Evolutionary conservation across 92 coral and sea anemone species (phyloP).

Genomic region (Isaurus tuberculatus): DNA sequence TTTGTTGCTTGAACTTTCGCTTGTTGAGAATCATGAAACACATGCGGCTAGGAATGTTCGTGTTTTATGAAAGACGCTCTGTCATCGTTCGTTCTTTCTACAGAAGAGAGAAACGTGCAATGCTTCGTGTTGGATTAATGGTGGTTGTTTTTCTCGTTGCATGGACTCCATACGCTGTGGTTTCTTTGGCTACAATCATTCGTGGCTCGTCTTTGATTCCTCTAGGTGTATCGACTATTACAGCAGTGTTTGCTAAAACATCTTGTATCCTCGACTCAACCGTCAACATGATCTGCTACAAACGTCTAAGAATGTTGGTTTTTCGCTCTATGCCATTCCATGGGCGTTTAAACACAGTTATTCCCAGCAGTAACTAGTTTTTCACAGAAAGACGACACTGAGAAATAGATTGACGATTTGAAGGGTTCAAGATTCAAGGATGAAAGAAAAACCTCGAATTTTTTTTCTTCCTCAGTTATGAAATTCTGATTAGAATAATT

Average conservation of each 20-base stretch:
- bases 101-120: constrained; percentile 11
- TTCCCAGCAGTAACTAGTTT: neutral
- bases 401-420: neutral
- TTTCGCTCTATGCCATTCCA: neutral
- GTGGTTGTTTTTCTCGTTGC: constrained; percentile 34
- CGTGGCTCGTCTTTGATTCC: constrained; percentile 3
- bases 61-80: neutral
- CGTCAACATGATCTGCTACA: constrained; percentile 53
- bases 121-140: constrained; percentile 13
- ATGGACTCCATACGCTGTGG: constrained; percentile 63
- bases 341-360: neutral
- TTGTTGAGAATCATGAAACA: constrained; percentile 30
- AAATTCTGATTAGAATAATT: no score
- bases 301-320: constrained; percentile 6
- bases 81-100: neutral
- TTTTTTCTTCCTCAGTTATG: no score
- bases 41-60: constrained; percentile 50
- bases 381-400: neutral
- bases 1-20: neutral
- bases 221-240: constrained; percentile 43
- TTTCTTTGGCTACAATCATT: constrained; percentile 38
- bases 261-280: constrained; percentile 53
- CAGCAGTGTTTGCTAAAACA: constrained; percentile 56
- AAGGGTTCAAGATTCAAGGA: no score
- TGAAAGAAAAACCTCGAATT: no score